Evolutionary conservation across 2,888 invertebrate species (phyloP), one percentile per base, ranked within the genome.

Genomic region (Leptura quadrifasciata): DNA sequence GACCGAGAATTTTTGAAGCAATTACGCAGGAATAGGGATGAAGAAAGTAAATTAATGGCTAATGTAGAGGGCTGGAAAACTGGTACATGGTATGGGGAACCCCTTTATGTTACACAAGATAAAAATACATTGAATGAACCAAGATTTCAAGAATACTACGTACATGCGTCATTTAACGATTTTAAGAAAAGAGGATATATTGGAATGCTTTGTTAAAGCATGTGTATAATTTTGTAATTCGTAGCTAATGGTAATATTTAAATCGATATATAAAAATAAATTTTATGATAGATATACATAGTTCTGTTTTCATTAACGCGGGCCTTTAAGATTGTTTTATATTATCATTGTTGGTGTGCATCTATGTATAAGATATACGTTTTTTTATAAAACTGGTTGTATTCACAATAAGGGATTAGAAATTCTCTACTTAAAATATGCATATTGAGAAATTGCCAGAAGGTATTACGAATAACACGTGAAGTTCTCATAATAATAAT

Each of bases 61-160:
- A 93, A 97, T 88, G 96, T 97, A 15, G 94, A 95, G 75, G 95
- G 95, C 81, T 98, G 98, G 98, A 93, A 95, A 91, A 94, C 95
- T 6, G 98, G 98, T 63, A 98, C 96, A 1, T 95, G 93, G 89
- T 96, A 94, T 82, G 97, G 97, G 5, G 95, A 96, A 87, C 95
- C 94, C 24, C 90, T 98, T 12, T 98, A 91, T 91, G 93, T 94
- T 84, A 94, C 94, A 0, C 80, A 93, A 52, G 92, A 93, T 0
- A 89, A 92, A 69, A 94, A 94, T 82, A 90, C 91, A 1, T 91
- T 94, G 24, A 87, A 94, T 1, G 91, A 92, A 52, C 95, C 95
- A 0, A 89, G 88, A 67, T 91, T 92, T 87, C 90, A 91, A 65
- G 96, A 96, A 86, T 96, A 93, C 89, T 95, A 94, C 84, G 93